Percentiles rank a stretch among this genome's conserved stretches.
phyloP scores from a whole-genome alignment of 2,113 vertebrate species.

The Platichthys flesus region DNA sequence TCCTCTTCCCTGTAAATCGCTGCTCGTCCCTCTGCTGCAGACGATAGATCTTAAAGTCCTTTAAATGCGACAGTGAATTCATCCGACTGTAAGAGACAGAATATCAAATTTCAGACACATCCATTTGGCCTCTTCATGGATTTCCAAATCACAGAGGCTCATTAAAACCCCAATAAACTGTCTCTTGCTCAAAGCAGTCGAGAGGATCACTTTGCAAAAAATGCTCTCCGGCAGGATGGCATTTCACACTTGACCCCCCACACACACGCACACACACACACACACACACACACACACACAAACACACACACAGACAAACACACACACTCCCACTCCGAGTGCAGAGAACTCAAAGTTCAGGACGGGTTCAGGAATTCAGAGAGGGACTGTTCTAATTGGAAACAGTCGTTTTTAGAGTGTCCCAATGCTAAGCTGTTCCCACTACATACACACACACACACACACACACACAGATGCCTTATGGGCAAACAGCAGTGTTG shows the following conservation, averaged over 20 bases:
- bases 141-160: slow-evolving; percentile 39
- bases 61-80: neutral
- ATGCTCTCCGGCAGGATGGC: slow-evolving; percentile 40
- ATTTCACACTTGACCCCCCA: slow-evolving; percentile 3
- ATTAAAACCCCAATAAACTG: slow-evolving; percentile 51
- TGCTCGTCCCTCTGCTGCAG: too few relatives aligned
- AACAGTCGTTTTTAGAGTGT: slow-evolving; percentile 40
- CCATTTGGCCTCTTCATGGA: slow-evolving; percentile 24
- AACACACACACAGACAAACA: neutral
- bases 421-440: slow-evolving; percentile 7
- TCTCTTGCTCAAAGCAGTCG: slow-evolving; percentile 49
- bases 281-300: slow-evolving; percentile 1
- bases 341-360: slow-evolving; percentile 51
- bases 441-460: neutral
- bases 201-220: slow-evolving; percentile 33
- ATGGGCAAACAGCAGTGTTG: slow-evolving; percentile 10
- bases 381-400: slow-evolving; percentile 49
- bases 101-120: slow-evolving; percentile 14
- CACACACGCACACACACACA: slow-evolving; percentile 1
- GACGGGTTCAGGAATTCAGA: slow-evolving; percentile 32
- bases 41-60: neutral
- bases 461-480: slow-evolving; percentile 16
- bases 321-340: slow-evolving; percentile 5
- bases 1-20: too few relatives aligned
- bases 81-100: neutral